Base-by-base conservation (phyloP, 2,888 invertebrate genomes). In the Mechanitis messenoides region DNA sequence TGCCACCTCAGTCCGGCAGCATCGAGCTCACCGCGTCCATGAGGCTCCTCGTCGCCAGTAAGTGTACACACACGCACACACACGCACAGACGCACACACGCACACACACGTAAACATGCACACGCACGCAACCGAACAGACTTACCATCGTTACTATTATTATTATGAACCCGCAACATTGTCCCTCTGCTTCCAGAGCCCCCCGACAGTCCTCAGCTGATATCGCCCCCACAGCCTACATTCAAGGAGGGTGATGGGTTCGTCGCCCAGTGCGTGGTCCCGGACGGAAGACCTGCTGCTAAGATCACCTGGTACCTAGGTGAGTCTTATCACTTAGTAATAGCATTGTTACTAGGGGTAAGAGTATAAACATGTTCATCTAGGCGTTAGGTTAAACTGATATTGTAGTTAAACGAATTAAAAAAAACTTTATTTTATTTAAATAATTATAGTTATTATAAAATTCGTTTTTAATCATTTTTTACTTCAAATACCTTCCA, bases 241-340 rank as follows among this genome's bases (percentile, higher is more conserved):
- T 93, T 92, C 83, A 90, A 82, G 69, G 93, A 93, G 58, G 93
- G 93, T 2, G 93, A 93, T 28, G 81, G 82, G 20, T 87, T 95
- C 73, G 83, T 84, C 70, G 94, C 94, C 0, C 92, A 91, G 64
- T 96, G 96, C 79, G 81, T 91, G 47, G 94, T 94, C 0, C 86
- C 91, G 57, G 91, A 93, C 65, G 95, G 95, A 3, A 87, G 95
- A 72, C 96, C 96, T 0, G 93, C 93, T 0, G 95, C 95, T 1
- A 95, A 93, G 72, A 93, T 96, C 68, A 91, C 92, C n/a, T 94
- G 95, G 92, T 93, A 86, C 72, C 79, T 95, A 55, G 93, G 93
- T 93, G 83, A 74, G 79, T 70, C 7, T 4, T 47, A 33, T 9
- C 12, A 12, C 46, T 20, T 20, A 20, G 20, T 20, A 20, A 20